Evolutionary conservation across 2,888 invertebrate genomes (phyloP), one percentile per base, ranked within the genome.

Genomic region (Lasioglossum leucozonium): DNA sequence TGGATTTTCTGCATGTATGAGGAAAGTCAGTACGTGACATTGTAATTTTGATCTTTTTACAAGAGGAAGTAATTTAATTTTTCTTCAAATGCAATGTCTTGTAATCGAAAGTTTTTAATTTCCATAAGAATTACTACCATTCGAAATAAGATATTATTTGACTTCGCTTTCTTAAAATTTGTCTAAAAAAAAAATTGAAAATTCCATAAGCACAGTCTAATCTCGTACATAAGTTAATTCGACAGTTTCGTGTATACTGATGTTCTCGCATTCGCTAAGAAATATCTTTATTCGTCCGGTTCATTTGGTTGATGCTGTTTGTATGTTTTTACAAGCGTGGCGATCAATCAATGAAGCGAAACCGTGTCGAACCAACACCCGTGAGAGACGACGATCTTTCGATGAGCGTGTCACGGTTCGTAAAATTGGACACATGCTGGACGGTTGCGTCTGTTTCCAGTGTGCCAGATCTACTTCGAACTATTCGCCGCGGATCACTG

Each of bases 301-400:
- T 82, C 44, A 78, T 81, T 72, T 55, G 42, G 51, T 34, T 65
- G 82, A 82, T 75, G 73, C 65, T 47, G 42, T 67, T 76, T 76
- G 83, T 76, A 58, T 67, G 73, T 79, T 84, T 86, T 84, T 83
- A 69, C 72, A 4, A n/a, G 5, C 18, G 42, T 13, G 72, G 62
- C 65, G 26, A 83, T 89, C 82, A 72, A 89, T 89, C 82, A 82
- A 18, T 22, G 8, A 51, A 22, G 22, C 22, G 16, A 55, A 72
- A 72, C 34, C 37, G 26, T 40, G 51, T 26, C 18, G 47, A 51
- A n/a, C 34, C n/a, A 18, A 37, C 37, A 13, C n/a, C n/a, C 42
- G 47, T 26, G 47, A 34, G 65, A 55, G 55, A 40, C 65, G 37
- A 51, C 11, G 8, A 79, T 74, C 22, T 10, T n/a, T 65, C 8